phyloP scores from a whole-genome alignment of 2,797 vertebrate genomes.

The Sebastes umbrosus region DNA sequence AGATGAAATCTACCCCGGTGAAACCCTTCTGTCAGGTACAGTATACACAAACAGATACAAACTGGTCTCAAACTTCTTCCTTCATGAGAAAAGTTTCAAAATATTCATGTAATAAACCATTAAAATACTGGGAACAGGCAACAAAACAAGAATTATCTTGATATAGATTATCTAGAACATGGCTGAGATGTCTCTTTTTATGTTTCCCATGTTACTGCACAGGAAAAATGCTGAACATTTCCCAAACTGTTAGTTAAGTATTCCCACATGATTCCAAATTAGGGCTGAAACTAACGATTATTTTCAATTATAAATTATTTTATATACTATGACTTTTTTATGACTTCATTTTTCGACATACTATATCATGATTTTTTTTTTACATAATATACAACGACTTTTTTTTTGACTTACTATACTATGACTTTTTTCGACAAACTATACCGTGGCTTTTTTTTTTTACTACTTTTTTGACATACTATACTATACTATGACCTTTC shows the following conservation, averaged over 20 bases:
- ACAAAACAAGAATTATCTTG: not conserved
- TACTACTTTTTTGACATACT: no score
- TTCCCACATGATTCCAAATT: no score
- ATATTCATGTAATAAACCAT: not conserved
- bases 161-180: not conserved
- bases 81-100: not conserved
- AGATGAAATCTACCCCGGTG: conserved; percentile 72
- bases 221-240: not conserved
- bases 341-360: no score
- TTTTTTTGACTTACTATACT: no score
- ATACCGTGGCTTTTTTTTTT: no score
- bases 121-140: not conserved
- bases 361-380: no score
- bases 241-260: not conserved
- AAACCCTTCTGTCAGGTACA: conserved; percentile 79
- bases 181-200: not conserved
- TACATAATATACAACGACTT: no score
- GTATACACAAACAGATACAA: not conserved
- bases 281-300: no score
- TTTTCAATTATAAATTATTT: no score
- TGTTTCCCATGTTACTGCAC: not conserved
- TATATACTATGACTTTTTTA: no score
- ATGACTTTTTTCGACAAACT: no score
- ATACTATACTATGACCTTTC: no score
- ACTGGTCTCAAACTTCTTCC: not conserved